A percentile compares a stretch with the other conserved stretches of the same genome.
These are phyloP conservation scores for Andrena bucephala DNA, from an alignment of 2,888 invertebrate species.

Conservation along the genomic window DNA sequence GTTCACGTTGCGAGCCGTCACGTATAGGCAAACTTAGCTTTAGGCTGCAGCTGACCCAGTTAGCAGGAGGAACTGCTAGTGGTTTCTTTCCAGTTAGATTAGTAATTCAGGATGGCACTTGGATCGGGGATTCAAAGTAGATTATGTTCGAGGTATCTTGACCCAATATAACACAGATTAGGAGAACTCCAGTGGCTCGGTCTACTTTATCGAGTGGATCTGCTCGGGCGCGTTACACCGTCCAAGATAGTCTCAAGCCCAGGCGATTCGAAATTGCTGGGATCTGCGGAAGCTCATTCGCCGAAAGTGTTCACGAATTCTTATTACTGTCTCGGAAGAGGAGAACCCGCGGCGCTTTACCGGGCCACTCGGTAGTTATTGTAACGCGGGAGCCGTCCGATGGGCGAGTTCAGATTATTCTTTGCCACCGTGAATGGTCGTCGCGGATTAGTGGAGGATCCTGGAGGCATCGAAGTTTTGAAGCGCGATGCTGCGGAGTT, in stretches of 20 bases:
- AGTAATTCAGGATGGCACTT: conserved; percentile 14
- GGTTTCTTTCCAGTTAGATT: neutral
- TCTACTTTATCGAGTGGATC: conserved; percentile 15
- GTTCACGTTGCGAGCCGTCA: no score
- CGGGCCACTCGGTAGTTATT: conserved; percentile 1
- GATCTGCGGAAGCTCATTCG: conserved; percentile 9
- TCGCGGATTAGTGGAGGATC: conserved; percentile 29
- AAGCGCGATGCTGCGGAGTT: conserved; percentile 20
- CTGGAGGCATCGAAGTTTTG: conserved; percentile 31
- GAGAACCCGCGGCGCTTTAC: neutral
- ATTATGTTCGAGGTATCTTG: conserved; percentile 11
- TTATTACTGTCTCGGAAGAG: neutral
- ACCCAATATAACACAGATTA: conserved; percentile 22
- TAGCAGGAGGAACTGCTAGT: neutral
- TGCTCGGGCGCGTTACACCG: neutral
- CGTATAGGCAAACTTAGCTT: neutral
- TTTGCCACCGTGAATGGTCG: conserved; percentile 6
- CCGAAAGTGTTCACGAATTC: neutral
- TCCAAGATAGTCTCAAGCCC: neutral
- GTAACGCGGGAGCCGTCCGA: neutral
- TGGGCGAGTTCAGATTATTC: neutral
- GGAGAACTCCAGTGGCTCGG: conserved; percentile 9
- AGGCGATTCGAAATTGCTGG: neutral
- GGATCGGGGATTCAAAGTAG: conserved; percentile 2
- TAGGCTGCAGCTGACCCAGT: neutral